These are phyloP conservation scores for Petrolisthes manimaculis DNA, from an alignment of 2,888 invertebrate species.

Conservation along the genomic window DNA sequence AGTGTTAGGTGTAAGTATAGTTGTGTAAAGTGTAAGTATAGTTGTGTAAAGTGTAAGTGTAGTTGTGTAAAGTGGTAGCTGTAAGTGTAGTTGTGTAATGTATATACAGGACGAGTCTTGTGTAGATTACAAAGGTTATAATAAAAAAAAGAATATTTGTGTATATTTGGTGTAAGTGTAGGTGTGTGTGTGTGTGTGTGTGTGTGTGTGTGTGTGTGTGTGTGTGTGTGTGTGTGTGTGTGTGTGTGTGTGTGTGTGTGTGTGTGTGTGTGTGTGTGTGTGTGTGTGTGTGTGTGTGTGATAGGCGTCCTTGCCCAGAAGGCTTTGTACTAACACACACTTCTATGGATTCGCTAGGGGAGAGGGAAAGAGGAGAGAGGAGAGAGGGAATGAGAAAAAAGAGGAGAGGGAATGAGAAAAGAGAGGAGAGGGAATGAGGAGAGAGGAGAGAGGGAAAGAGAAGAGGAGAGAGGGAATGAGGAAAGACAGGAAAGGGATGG, in stretches of 20 bases:
- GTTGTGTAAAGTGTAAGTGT: too few species aligned
- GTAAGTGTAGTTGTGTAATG: not conserved
- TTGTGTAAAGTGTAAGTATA: too few species aligned
- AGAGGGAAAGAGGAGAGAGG: too few species aligned
- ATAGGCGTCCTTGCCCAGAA: not conserved
- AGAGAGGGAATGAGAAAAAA: too few species aligned
- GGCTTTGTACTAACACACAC: slow-evolving; percentile 14
- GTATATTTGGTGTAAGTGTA: not conserved
- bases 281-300: not conserved
- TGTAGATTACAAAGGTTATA: not conserved
- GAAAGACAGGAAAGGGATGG: too few species aligned
- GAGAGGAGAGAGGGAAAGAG: too few species aligned
- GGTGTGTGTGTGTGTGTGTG: not conserved
- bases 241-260: too few species aligned
- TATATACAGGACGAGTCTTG: not conserved
- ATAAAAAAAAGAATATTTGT: not conserved
- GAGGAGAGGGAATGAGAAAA: too few species aligned
- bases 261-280: slow-evolving; percentile 17
- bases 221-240: slow-evolving; percentile 7
- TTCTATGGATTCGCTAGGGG: not conserved
- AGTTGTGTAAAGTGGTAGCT: not conserved
- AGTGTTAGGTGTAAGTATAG: not conserved
- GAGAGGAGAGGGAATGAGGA: too few species aligned
- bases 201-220: not conserved
- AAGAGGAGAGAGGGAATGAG: too few species aligned